These are phyloP conservation scores for Callinectes sapidus DNA, from an alignment of 2,888 invertebrate genomes.

Conservation along the genomic window DNA sequence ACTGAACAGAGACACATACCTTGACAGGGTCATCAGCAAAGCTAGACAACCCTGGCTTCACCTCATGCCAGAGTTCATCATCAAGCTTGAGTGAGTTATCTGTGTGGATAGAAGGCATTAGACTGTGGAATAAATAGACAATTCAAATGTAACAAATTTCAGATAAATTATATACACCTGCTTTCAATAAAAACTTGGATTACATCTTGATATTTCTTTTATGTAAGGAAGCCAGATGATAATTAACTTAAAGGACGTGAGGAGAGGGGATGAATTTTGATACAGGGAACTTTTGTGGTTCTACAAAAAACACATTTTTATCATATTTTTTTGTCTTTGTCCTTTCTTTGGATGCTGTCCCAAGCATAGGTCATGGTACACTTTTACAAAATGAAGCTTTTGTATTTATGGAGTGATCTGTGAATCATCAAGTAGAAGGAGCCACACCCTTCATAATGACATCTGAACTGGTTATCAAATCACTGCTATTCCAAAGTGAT, in stretches of 20 bases:
- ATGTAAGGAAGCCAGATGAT: neutral
- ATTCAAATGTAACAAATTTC: neutral
- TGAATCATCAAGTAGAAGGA: neutral
- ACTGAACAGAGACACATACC: constrained; percentile 77
- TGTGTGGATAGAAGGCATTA: constrained; percentile 70
- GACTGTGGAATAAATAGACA: neutral
- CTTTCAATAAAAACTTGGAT: neutral
- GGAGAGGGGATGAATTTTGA: neutral
- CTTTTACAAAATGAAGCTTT: neutral
- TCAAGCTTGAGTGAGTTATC: constrained; percentile 84
- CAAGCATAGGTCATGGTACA: neutral
- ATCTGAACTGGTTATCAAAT: neutral
- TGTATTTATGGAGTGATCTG: neutral
- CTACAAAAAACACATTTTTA: neutral
- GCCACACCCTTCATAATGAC: neutral
- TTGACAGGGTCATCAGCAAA: constrained; percentile 87
- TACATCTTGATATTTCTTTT: neutral
- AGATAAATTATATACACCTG: neutral
- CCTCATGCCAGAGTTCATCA: constrained; percentile 86
- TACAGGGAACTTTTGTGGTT: neutral
- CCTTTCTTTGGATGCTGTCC: neutral
- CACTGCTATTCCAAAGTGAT: neutral
- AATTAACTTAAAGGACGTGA: neutral
- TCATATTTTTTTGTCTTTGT: neutral
- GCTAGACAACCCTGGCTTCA: constrained; percentile 93